phyloP scores from a whole-genome alignment of 2,113 vertebrate genomes.

The Opisthocomus hoazin region DNA sequence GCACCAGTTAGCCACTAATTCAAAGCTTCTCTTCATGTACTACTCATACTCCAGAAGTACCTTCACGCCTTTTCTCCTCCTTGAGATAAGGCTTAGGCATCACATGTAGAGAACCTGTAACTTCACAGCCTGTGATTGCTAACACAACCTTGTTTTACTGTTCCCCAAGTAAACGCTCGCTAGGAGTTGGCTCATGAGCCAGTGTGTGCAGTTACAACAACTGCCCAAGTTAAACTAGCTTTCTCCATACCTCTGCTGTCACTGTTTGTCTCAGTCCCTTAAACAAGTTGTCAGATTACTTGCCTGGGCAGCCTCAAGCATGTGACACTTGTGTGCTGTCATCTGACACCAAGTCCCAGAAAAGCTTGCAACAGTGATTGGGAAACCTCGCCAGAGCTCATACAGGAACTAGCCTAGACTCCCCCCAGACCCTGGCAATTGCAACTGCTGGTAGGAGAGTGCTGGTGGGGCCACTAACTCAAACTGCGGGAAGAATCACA shows the following conservation, averaged over 20 bases:
- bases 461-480: neutral
- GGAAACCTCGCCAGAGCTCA: neutral
- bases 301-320: neutral
- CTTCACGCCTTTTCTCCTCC: neutral
- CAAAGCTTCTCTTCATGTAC: neutral
- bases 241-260: neutral
- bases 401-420: neutral
- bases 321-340: constrained; percentile 44
- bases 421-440: neutral
- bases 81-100: neutral
- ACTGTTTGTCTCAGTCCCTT: neutral
- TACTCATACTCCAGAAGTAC: neutral
- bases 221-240: neutral
- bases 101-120: neutral
- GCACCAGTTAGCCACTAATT: neutral
- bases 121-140: neutral
- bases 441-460: neutral
- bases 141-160: neutral
- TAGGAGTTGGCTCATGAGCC: neutral
- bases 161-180: neutral
- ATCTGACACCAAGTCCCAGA: constrained; percentile 51
- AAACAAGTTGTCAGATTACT: neutral
- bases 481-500: neutral
- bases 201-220: neutral
- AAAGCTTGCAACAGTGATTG: constrained; percentile 17